These are phyloP conservation scores for Ophonus ardosiacus DNA, from an alignment of 2,888 invertebrate species.

Conservation along the genomic window DNA sequence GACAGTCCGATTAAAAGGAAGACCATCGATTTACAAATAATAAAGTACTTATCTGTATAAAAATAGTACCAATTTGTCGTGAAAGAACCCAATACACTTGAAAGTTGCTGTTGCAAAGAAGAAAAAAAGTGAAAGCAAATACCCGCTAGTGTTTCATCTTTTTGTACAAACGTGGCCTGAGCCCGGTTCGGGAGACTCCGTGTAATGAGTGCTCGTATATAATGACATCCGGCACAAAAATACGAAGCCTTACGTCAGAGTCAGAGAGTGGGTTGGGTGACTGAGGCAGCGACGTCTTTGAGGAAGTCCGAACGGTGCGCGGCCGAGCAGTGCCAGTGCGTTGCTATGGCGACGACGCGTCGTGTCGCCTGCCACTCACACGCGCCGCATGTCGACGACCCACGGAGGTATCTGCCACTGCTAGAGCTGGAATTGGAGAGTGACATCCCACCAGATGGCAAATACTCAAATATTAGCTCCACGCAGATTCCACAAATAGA, in stretches of 20 bases:
- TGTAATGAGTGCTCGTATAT: conserved; percentile 62
- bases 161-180: conserved; percentile 42
- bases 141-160: conserved; percentile 51
- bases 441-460: neutral
- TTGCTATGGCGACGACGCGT: conserved; percentile 67
- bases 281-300: conserved; percentile 67
- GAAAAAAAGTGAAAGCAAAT: conserved; percentile 54
- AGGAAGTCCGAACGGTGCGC: conserved; percentile 68
- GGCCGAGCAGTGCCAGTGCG: conserved; percentile 59
- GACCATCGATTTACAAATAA: conserved; percentile 39
- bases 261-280: neutral
- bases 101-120: conserved; percentile 28
- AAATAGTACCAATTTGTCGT: conserved; percentile 57
- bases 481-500: neutral
- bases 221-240: conserved; percentile 62
- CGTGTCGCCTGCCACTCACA: conserved; percentile 68
- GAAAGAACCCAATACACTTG: conserved; percentile 54
- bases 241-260: conserved; percentile 58
- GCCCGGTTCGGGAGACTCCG: conserved; percentile 28
- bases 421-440: neutral
- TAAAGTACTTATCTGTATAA: conserved; percentile 45
- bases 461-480: neutral
- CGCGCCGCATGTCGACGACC: conserved; percentile 62
- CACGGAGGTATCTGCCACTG: conserved; percentile 3
- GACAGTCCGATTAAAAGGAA: conserved; percentile 36